Evolutionary conservation across 2,113 vertebrate genomes (phyloP), one percentile per base, ranked within the genome.

Genomic region (Sinocyclocheilus anophthalmus): DNA sequence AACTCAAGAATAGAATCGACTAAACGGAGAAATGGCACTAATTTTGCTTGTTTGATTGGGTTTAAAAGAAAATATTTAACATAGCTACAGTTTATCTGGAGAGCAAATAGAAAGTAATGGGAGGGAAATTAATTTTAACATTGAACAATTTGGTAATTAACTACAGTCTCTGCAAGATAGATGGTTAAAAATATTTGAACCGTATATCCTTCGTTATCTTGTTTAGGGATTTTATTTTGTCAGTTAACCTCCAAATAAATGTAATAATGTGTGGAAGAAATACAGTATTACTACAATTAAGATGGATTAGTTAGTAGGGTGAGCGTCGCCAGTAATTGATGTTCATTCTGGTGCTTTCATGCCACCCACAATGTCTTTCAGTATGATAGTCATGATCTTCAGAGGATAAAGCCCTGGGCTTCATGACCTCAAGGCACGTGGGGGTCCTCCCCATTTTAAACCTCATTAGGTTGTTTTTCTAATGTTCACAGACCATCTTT

Each of bases 1-100:
- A 90, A 73, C 87, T 88, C 67, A 7, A 86, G 85, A 92, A 90
- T 87, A 90, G 88, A 53, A 77, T 55, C 55, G 45, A 72, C 76
- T 45, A 81, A 81, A 76, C 81, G 39, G 48, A 81, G 81, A 37
- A 69, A 73, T 63, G 76, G 76, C 45, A 42, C 30, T 50, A 24
- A 84, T 72, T 20, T 76, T 76, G 63, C 10, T 83, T 65, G 20
- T 83, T 83, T 76, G 45, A 53, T 16, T 76, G 42, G 70, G 0
- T 50, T n/a, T 48, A 48, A 50, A 76, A 76, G 5, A 39, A 70
- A 37, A 20, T 39, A 39, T 70, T 70, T 0, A 70, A 37, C 3
- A 3, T 20, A 12, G 2, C 45, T 12, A 48, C 3, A 12, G 12
- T 48, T 48, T 12, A 48, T 48, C 45, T 12, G 45, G 45, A 48